These are phyloP conservation scores for Dicycla oo DNA, from an alignment of 2,888 invertebrate species.

Conservation along the genomic window DNA sequence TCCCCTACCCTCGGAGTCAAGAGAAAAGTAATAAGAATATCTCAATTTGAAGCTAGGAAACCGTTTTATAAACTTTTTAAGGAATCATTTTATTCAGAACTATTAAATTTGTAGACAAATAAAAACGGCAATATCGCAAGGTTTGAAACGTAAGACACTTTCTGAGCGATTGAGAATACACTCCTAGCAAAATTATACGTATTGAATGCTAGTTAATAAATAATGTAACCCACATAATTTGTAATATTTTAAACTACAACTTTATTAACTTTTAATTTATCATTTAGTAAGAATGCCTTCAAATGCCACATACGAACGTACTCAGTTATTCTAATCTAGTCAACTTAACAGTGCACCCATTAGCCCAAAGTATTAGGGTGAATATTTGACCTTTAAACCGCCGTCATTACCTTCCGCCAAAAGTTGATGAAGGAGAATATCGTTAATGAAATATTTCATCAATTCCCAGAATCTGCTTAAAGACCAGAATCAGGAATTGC, in stretches of 20 bases:
- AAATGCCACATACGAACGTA: neutral
- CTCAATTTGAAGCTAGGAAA: slow-evolving; percentile 21
- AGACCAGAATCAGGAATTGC: no score
- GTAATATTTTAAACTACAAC: neutral
- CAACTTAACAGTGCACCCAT: slow-evolving; percentile 20
- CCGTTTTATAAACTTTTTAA: neutral
- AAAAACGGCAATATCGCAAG: neutral
- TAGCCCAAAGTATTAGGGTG: slow-evolving; percentile 28
- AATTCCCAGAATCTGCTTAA: no score
- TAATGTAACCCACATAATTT: neutral
- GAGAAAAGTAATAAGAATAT: slow-evolving; percentile 26
- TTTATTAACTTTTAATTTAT: neutral
- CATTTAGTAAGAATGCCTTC: neutral
- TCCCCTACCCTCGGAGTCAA: slow-evolving; percentile 11
- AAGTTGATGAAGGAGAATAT: no score
- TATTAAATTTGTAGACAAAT: neutral
- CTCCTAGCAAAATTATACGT: no score
- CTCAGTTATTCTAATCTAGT: neutral
- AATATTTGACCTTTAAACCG: no score
- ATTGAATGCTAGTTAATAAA: no score
- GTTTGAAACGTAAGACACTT: neutral
- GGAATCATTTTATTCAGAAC: neutral
- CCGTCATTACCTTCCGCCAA: no score
- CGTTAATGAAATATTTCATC: no score
- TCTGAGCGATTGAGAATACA: neutral